Conservation (phyloP, 2,888 invertebrate genomes). For the Achlya flavicornis region DNA sequence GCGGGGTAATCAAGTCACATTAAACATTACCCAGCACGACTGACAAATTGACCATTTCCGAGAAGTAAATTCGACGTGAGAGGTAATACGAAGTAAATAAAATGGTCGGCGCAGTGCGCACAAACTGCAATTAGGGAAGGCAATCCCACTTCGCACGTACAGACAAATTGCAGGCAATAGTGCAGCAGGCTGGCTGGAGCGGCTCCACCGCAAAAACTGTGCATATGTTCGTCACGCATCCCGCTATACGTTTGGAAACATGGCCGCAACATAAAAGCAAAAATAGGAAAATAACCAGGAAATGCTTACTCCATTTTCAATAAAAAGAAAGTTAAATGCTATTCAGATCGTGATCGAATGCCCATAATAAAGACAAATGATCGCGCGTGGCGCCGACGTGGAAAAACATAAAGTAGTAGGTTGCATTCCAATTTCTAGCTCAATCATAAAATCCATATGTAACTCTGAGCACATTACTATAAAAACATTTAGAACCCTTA, state of each 20-base stretch:
- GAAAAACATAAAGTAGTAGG: neutral
- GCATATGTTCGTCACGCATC: slow-evolving; percentile 31
- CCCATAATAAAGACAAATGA: neutral
- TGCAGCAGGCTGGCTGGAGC: slow-evolving; percentile 35
- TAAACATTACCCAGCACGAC: slow-evolving; percentile 41
- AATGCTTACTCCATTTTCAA: neutral
- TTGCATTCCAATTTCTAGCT: slow-evolving; percentile 16
- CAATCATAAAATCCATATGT: slow-evolving; percentile 20
- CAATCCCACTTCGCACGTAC: slow-evolving; percentile 77
- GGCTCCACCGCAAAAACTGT: slow-evolving; percentile 31
- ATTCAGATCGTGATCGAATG: neutral
- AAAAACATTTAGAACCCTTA: slow-evolving; percentile 28
- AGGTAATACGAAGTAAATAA: slow-evolving; percentile 53
- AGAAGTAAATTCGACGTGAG: slow-evolving; percentile 56
- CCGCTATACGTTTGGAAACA: slow-evolving; percentile 24
- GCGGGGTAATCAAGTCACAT: slow-evolving; percentile 44
- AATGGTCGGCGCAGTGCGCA: slow-evolving; percentile 46
- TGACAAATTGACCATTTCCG: slow-evolving; percentile 62
- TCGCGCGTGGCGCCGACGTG: neutral
- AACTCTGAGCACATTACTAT: slow-evolving; percentile 24
- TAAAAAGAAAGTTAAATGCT: neutral
- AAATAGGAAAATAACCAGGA: no score
- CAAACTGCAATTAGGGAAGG: slow-evolving; percentile 66
- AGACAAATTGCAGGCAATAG: slow-evolving; percentile 72
- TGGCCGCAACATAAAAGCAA: neutral